A percentile compares a stretch with the other conserved stretches of the same genome.
These are phyloP conservation scores for Danio choprae DNA, from an alignment of 2,797 vertebrate genomes.

Conservation along the genomic window DNA sequence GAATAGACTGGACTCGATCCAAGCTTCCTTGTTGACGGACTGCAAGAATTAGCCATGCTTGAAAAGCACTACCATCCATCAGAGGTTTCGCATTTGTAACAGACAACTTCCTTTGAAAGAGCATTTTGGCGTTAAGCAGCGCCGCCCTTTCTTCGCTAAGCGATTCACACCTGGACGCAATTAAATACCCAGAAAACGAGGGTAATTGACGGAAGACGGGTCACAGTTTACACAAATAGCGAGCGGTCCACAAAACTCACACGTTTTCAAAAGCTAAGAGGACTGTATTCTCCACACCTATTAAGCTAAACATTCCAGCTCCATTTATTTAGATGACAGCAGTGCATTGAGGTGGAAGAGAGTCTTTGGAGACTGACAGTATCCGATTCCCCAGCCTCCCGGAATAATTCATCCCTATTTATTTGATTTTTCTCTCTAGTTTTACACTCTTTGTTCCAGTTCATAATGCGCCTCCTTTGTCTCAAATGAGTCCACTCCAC, in stretches of 20 bases:
- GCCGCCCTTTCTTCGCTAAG: constrained; percentile 23
- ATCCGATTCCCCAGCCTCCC: constrained; percentile 59
- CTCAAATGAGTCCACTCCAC: constrained; percentile 70
- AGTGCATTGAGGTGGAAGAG: constrained; percentile 50
- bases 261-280: constrained; percentile 38
- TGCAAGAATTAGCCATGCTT: constrained; percentile 40
- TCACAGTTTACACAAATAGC: constrained; percentile 12
- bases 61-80: constrained; percentile 45
- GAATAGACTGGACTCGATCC: constrained; percentile 43
- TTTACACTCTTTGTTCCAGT: constrained; percentile 46
- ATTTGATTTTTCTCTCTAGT: constrained; percentile 62
- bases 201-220: constrained; percentile 18
- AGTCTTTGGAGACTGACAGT: constrained; percentile 63
- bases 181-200: constrained; percentile 42
- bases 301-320: constrained; percentile 42
- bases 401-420: constrained; percentile 67
- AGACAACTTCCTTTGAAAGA: constrained; percentile 32
- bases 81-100: constrained; percentile 33
- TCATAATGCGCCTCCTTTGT: constrained; percentile 62
- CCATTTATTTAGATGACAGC: constrained; percentile 49
- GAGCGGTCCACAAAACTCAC: constrained; percentile 4
- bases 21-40: constrained; percentile 43
- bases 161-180: constrained; percentile 52
- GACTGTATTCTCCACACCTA: constrained; percentile 37
- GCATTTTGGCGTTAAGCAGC: constrained; percentile 39